Evolutionary conservation across 2,113 vertebrate species (phyloP).

Genomic region (Carettochelys insculpta): DNA sequence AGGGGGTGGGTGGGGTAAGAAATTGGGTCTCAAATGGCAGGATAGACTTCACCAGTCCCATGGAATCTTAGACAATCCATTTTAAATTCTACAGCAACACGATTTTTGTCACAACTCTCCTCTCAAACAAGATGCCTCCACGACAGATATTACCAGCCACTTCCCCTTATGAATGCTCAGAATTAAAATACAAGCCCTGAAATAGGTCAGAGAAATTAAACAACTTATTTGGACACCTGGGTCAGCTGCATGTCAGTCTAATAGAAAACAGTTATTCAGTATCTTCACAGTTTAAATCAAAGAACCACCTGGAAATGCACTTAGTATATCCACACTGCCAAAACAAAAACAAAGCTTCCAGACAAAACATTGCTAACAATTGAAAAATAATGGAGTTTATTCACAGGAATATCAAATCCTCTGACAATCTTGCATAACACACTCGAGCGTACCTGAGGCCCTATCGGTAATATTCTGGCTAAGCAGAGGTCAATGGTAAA

Average conservation of each 20-base stretch:
- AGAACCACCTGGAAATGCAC: not conserved
- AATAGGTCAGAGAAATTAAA: not conserved
- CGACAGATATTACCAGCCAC: not conserved
- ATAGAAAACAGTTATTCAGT: not conserved
- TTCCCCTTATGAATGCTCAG: not conserved
- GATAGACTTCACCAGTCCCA: not conserved
- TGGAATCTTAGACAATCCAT: not conserved
- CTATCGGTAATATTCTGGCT: not conserved
- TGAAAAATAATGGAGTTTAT: not conserved
- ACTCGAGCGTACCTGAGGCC: not conserved
- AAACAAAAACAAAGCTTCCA: not conserved
- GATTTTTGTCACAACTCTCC: not conserved
- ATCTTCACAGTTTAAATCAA: not conserved
- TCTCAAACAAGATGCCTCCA: not conserved
- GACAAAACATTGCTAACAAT: not conserved
- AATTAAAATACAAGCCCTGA: not conserved
- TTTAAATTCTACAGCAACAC: not conserved
- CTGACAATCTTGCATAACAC: not conserved
- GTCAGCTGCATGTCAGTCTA: not conserved
- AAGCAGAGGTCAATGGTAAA: not conserved
- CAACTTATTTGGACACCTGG: not conserved
- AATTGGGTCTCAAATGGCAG: not conserved
- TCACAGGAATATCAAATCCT: not conserved
- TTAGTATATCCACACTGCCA: not conserved
- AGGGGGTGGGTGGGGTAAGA: not conserved